Percentiles rank a stretch among this genome's conserved stretches.
Conservation (phyloP, 2,113 vertebrate species). For the Dicerorhinus sumatrensis region DNA sequence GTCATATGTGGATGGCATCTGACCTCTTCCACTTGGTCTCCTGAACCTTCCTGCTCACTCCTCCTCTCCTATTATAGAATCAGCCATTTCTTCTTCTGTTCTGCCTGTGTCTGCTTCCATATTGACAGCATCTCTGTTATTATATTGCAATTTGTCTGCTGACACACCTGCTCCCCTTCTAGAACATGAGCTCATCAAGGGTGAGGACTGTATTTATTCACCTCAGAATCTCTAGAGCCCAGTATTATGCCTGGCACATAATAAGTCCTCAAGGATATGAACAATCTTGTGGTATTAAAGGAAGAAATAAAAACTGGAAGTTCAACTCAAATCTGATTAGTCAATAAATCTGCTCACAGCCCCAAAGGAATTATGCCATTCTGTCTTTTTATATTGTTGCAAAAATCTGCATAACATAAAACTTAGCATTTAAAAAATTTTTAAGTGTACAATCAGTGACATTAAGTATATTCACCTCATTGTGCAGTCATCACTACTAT, state of each 20-base stretch:
- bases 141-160: neutral
- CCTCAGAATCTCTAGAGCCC: neutral
- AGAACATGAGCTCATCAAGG: neutral
- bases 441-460: too few species aligned
- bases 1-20: neutral
- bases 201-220: neutral
- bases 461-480: too few species aligned
- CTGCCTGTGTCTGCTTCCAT: neutral
- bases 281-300: neutral
- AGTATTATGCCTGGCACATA: accelerated
- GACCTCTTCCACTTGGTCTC: neutral
- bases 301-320: neutral
- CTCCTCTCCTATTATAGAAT: neutral
- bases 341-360: too few species aligned
- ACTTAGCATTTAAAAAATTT: too few species aligned
- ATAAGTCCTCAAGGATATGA: neutral
- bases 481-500: neutral
- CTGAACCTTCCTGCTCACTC: neutral
- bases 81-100: too few species aligned
- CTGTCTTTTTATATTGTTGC: neutral
- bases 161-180: too few species aligned
- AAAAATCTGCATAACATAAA: neutral
- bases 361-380: too few species aligned
- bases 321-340: neutral
- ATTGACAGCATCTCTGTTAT: neutral